Conservation (phyloP, 2,888 invertebrate genomes). For the Punctoribates punctum region DNA sequence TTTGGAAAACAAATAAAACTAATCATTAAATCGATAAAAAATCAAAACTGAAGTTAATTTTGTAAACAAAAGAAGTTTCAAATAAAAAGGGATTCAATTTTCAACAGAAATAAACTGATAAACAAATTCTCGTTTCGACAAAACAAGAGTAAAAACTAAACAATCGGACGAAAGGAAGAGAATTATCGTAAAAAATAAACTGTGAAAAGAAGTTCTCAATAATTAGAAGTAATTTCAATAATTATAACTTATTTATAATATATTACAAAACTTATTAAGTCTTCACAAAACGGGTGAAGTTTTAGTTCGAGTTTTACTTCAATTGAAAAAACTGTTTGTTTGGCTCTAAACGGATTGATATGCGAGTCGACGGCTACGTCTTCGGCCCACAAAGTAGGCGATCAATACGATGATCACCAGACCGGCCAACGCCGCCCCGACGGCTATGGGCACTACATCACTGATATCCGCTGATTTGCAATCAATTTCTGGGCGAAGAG, state of each 20-base stretch:
- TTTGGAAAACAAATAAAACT: not conserved
- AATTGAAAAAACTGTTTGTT: constrained; percentile 1
- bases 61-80: not conserved
- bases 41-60: not conserved
- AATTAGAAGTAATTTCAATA: not conserved
- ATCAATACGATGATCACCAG: constrained; percentile 85
- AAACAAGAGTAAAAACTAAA: not conserved
- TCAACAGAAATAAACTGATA: not conserved
- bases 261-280: not conserved
- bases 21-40: not conserved
- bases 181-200: not conserved
- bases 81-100: not conserved
- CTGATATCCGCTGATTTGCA: constrained; percentile 53
- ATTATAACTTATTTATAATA: constrained; percentile 2
- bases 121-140: not conserved
- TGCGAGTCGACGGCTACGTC: constrained; percentile 69
- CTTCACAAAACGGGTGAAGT: constrained; percentile 12
- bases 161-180: not conserved
- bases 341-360: constrained; percentile 76
- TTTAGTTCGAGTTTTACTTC: not conserved
- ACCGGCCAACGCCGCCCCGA: constrained; percentile 85
- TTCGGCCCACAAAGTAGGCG: constrained; percentile 87
- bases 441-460: constrained; percentile 93
- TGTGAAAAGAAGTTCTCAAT: not conserved
- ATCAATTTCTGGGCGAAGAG: not conserved